Base-by-base conservation (phyloP, 2,888 invertebrate genomes). In the Torymus texanus region DNA sequence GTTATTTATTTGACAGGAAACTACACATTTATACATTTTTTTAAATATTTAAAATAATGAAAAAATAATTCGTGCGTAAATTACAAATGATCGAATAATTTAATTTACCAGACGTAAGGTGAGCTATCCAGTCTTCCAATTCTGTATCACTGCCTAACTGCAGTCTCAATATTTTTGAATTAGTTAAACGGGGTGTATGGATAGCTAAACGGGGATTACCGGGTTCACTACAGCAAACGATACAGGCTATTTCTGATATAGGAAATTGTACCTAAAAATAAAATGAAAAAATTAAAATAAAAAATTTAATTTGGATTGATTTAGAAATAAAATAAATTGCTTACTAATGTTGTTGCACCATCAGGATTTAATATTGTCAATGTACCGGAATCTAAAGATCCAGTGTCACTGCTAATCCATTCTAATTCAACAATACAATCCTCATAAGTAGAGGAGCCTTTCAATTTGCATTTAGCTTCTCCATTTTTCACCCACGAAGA, bases 41-140 rank as follows among this genome's bases (percentile, higher is more conserved):
- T 50, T 29, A 56, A 53, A 66, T 11, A 50, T 21, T 56, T 56
- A 56, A 59, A 79, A 50, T 58, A 24, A 53, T 50, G 12, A 65
- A 65, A 66, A 5, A 21, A 18, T 53, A 18, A 11, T 66, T 16
- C 3, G 1, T 18, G 12, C 18, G 13, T 62, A 24, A 50, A 2
- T 21, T 18, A 16, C 18, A 51, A 51, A 5, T 18, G 51, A 12
- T 24, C 16, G 8, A 62, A 68, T 58, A 16, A 61, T 50, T 62
- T 21, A 50, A 55, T 13, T 11, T 91, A 90, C 92, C 92, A 82
- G 94, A 94, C 14, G 95, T 94, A 84, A 97, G 92, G 88, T 96
- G 94, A 80, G 94, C 94, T 77, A 97, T 93, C 97, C 97, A 97
- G 88, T 97, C 97, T 90, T 97, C 97, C 91, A 96, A 93, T 90